Base-by-base conservation (phyloP, 2,888 invertebrate genomes). In the Nomada flava region DNA sequence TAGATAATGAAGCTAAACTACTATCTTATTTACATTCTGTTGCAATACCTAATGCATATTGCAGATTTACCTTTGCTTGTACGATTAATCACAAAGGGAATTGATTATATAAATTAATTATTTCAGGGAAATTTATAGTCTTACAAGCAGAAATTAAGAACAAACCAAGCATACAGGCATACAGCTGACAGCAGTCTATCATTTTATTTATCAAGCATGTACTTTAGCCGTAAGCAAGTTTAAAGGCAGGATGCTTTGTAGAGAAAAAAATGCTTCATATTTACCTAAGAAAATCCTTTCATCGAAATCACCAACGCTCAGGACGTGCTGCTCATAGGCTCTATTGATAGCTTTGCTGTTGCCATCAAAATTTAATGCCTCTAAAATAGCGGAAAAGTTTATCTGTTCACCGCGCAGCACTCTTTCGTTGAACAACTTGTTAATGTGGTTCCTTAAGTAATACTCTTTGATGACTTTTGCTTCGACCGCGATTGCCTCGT, bases 301-400 rank as follows among this genome's bases (percentile, higher is more conserved):
- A 94, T 99, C 99, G 94, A 99, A 98, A 94, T 99, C 98, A 1
- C 99, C 98, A 81, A 97, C 97, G 92, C 96, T 98, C 55, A 98
- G 94, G 36, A 99, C 97, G 94, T 97, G 98, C 71, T 97, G 97
- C 92, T 99, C 99, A 93, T 99, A 99, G 15, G 96, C 95, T 93
- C 96, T 97, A 88, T 97, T 97, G 55, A 99, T 94, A 88, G 97
- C 96, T 94, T 97, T 98, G 50, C 97, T 95, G 94, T 99, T 99
- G 23, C 95, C 94, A 89, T 98, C 98, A 94, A 98, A 98, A 91
- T 96, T 96, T 18, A 95, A 95, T 44, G 96, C 94, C 84, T 98
- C 97, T 87, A 99, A 94, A 50, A 99, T 94, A 29, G 97, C 97
- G 60, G 96, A 95, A 78, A 97, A 95, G 72, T 95, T 96, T 0